These are phyloP conservation scores for Cosmopolites sordidus DNA, from an alignment of 2,888 invertebrate species.

Conservation along the genomic window DNA sequence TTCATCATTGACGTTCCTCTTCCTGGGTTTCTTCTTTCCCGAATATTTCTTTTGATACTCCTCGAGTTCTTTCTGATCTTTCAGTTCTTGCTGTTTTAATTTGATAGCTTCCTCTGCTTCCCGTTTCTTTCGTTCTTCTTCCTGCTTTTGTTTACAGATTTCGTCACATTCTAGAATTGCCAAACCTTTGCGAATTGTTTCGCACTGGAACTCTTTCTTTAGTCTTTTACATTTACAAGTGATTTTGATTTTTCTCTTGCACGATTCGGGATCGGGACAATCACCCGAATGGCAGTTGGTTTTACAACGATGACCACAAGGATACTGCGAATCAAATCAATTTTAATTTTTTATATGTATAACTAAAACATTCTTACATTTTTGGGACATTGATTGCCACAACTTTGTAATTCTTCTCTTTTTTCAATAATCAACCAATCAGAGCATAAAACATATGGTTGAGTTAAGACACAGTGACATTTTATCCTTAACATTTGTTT, in stretches of 20 bases:
- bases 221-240: constrained; percentile 74
- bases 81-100: constrained; percentile 61
- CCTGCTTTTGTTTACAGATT: constrained; percentile 57
- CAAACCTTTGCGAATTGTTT: constrained; percentile 52
- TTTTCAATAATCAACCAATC: constrained; percentile 57
- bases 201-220: constrained; percentile 70
- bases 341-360: no score
- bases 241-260: constrained; percentile 75
- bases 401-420: constrained; percentile 52
- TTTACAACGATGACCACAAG: constrained; percentile 81
- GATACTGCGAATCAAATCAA: constrained; percentile 54
- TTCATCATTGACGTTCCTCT: constrained; percentile 48
- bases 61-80: constrained; percentile 67
- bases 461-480: constrained; percentile 80
- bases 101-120: constrained; percentile 56
- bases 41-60: constrained; percentile 71
- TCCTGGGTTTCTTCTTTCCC: constrained; percentile 59
- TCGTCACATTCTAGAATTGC: constrained; percentile 60
- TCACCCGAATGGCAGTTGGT: constrained; percentile 68
- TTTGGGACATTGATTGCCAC: constrained; percentile 83
- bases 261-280: constrained; percentile 63
- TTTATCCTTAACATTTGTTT: constrained; percentile 61
- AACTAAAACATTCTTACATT: constrained; percentile 62
- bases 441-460: constrained; percentile 69
- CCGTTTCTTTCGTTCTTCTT: constrained; percentile 53